These are phyloP conservation scores for Doryteuthis pealeii DNA, from an alignment of 1,140 invertebrate genomes.

Conservation along the genomic window DNA sequence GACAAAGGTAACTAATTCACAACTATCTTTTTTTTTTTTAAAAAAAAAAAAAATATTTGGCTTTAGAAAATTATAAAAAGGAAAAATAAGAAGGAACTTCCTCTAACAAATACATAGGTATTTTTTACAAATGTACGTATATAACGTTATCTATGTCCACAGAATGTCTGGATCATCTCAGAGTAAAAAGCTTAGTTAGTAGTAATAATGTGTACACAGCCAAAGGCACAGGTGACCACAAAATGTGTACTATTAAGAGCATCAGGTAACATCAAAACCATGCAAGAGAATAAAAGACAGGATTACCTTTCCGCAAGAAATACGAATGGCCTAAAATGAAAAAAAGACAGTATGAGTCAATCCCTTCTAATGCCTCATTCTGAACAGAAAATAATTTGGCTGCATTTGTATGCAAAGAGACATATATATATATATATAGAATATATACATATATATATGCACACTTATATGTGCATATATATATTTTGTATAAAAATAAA, in stretches of 20 bases:
- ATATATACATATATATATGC: neutral
- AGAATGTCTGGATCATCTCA: neutral
- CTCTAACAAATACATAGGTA: no score
- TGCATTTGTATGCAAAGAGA: neutral
- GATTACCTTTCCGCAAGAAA: constrained; percentile 8
- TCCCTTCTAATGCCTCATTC: constrained; percentile 1
- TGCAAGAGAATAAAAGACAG: constrained; percentile 9
- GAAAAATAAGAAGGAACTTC: no score
- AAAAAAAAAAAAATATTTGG: no score
- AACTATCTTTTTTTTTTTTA: no score
- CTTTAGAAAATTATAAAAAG: no score
- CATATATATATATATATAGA: neutral
- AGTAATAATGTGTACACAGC: constrained; percentile 5
- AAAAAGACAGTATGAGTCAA: constrained; percentile 10
- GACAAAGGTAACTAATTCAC: no score
- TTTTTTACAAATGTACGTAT: no score
- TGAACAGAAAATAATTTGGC: neutral
- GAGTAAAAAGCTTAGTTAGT: neutral
- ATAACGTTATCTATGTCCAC: no score
- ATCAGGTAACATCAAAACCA: constrained; percentile 9
- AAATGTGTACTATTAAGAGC: constrained; percentile 1
- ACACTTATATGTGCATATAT: neutral
- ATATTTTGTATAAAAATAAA: neutral
- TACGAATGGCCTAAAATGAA: constrained; percentile 11
- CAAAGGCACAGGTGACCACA: constrained; percentile 9